phyloP scores from a whole-genome alignment of 53 echinoderm and acorn worm species.

The Hippasteria phrygiana region DNA sequence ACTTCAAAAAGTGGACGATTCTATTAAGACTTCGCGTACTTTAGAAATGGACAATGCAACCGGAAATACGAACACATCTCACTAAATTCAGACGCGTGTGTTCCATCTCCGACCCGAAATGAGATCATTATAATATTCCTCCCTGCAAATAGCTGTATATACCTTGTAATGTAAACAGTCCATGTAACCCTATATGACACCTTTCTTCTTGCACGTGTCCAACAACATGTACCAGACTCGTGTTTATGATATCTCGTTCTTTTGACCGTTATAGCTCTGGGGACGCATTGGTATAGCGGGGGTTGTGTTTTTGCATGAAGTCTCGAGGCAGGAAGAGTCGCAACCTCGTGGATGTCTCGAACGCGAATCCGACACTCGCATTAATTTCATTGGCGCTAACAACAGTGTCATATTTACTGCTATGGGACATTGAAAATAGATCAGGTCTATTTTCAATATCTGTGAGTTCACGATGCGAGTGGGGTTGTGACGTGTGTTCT shows the following conservation, averaged over 20 bases:
- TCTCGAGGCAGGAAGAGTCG: neutral
- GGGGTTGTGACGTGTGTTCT: neutral
- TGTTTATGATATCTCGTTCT: neutral
- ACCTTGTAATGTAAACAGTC: neutral
- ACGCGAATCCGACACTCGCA: neutral
- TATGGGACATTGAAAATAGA: conserved; percentile 14
- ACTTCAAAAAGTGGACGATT: too few relatives aligned
- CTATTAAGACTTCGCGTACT: too few relatives aligned
- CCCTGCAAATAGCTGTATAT: neutral
- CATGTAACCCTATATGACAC: conserved; percentile 28
- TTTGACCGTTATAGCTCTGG: conserved; percentile 5
- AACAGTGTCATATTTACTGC: conserved; percentile 55
- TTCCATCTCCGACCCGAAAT: neutral
- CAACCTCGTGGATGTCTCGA: conserved; percentile 1
- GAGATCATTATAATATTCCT: neutral
- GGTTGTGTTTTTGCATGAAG: conserved; percentile 13
- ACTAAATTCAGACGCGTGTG: neutral
- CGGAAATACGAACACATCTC: too few relatives aligned
- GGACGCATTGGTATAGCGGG: neutral
- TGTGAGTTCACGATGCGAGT: neutral
- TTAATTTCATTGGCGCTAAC: conserved; percentile 58
- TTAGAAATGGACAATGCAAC: too few relatives aligned
- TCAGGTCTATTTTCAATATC: neutral
- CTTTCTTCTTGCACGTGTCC: neutral
- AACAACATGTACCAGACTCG: neutral